Base-by-base conservation (phyloP, 2,113 vertebrate genomes). In the Dasyornis broadbenti region DNA sequence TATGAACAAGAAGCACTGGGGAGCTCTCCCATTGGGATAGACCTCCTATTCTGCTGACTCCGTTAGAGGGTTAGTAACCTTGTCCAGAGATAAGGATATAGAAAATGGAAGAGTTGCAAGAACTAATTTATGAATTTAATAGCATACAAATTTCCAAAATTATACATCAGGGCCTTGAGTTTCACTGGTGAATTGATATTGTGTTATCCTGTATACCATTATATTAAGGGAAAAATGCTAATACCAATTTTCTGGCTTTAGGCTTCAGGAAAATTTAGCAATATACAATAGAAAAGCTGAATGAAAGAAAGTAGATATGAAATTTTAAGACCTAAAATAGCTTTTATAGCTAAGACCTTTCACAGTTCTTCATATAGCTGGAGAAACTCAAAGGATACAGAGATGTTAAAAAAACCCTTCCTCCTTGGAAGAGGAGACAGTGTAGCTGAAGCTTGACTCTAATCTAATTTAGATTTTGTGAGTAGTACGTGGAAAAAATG, bases 381-480 rank as follows among this genome's bases (percentile, higher is more conserved):
- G n/a, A 91, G 45, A 81, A 94, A 81, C 19, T 94, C 15, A 79
- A 54, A 93, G 70, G 42, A 73, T 37, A 15, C 0, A 3, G 22
- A 49, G 47, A 69, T 45, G 30, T 47, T 59, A 2, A 30, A 47
- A 65, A 86, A 88, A 31, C 4, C 1, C 10, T 20, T 69, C 4
- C 30, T 61, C 3, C 6, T 72, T 49, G 26, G 44, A 76, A 69
- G 42, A 80, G 8, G 24, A 93, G 59, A 61, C 30, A 64, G 65
- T 50, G 44, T 49, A 63, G 39, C 35, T 90, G 64, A 86, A 89
- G 56, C 26, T 77, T 94, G 30, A n/a, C n/a, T 72, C 28, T 90
- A 79, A 91, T 88, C 78, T 85, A 80, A 82, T 85, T 79, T 89
- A 70, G 59, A 44, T 75, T 94, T 86, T 92, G 57, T 77, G 65